A percentile compares a stretch with the other conserved stretches of the same genome.
These are phyloP conservation scores for Myrmophylax atrothorax DNA, from an alignment of 2,113 vertebrate species.

Conservation along the genomic window DNA sequence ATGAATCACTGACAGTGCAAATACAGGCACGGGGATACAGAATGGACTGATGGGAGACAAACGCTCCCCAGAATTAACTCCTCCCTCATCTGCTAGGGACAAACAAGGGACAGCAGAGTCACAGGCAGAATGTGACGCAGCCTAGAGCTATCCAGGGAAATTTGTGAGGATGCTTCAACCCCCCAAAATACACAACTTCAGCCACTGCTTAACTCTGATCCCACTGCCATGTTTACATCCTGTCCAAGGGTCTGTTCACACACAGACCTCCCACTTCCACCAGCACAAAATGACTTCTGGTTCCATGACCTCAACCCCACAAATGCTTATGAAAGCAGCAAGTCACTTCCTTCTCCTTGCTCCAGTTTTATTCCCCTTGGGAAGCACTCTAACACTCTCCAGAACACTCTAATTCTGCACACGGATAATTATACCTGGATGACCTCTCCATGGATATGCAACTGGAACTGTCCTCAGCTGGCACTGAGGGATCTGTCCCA, in stretches of 20 bases:
- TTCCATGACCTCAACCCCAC: not conserved
- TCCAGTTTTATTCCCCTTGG: slow-evolving; percentile 31
- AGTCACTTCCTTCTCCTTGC: slow-evolving; percentile 24
- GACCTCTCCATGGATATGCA: not conserved
- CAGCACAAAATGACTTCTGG: not conserved
- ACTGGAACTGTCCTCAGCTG: not conserved
- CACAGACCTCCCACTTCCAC: not conserved
- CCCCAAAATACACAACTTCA: not conserved
- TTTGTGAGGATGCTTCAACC: not conserved
- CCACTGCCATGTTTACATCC: fast-evolving
- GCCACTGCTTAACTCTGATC: not conserved
- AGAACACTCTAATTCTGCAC: slow-evolving; percentile 14
- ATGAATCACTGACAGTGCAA: not conserved
- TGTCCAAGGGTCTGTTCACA: not conserved
- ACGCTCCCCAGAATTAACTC: not conserved
- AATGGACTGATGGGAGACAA: not conserved
- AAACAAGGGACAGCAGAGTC: not conserved
- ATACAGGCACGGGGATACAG: not conserved
- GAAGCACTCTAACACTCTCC: not conserved
- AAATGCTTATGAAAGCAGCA: not conserved
- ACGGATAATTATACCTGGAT: slow-evolving; percentile 30
- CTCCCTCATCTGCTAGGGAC: not conserved
- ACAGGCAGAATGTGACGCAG: not conserved
- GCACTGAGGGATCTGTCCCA: not conserved
- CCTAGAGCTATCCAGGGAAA: not conserved